phyloP scores from a whole-genome alignment of 2,888 invertebrate genomes.

The Zaprionus obscuricornis region DNA sequence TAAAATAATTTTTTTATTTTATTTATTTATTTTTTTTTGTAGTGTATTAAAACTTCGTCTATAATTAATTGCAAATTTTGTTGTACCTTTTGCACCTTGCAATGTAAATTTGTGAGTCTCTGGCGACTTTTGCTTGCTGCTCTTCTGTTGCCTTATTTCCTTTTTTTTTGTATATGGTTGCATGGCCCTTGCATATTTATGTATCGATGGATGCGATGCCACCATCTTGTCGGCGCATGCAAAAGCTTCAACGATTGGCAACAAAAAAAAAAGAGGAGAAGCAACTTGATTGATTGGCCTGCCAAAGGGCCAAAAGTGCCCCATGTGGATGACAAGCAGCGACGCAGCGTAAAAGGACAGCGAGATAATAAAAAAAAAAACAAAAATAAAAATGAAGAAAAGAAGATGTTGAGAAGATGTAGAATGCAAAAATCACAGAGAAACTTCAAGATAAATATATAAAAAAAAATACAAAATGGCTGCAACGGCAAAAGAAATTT shows the following conservation, averaged over 20 bases:
- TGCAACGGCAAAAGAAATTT: conserved; percentile 10
- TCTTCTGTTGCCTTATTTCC: conserved; percentile 15
- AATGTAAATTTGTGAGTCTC: conserved; percentile 75
- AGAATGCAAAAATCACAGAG: conserved; percentile 61
- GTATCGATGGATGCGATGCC: conserved; percentile 44
- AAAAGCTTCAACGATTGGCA: conserved; percentile 48
- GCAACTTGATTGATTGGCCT: conserved; percentile 82
- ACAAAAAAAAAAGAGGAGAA: too few species aligned
- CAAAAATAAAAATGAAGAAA: conserved; percentile 6
- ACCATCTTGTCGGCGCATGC: conserved; percentile 74
- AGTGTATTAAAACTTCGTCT: conserved; percentile 32
- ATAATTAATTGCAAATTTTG: rapidly evolving
- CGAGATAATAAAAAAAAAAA: too few species aligned
- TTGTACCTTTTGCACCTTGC: conserved; percentile 62
- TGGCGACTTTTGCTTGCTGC: conserved; percentile 24
- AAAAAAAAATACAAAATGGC: conserved; percentile 57
- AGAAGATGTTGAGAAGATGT: background rate
- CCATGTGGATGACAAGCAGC: conserved; percentile 32
- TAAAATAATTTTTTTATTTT: background rate
- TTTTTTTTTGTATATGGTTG: conserved; percentile 23
- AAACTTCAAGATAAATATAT: too few species aligned
- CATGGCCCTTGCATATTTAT: conserved; percentile 66
- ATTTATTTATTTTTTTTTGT: background rate
- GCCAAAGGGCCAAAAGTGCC: conserved; percentile 45
- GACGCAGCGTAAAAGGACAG: background rate